Base-by-base conservation (phyloP, 2,797 vertebrate species). In the Acridotheres tristis region DNA sequence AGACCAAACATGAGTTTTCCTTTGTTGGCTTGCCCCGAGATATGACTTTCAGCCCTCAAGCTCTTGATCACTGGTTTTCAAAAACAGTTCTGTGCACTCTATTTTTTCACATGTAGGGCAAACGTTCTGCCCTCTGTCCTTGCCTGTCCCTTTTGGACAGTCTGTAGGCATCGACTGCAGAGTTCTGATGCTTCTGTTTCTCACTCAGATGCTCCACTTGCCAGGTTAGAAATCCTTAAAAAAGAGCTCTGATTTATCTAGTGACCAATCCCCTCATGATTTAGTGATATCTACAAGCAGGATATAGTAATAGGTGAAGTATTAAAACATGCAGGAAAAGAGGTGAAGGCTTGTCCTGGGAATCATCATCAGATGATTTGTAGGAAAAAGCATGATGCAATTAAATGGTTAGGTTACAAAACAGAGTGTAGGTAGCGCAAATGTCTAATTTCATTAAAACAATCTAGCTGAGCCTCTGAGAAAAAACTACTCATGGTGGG, bases 351-450 rank as follows among this genome's bases (percentile, higher is more conserved):
- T 81, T 47, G 8, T 54, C 66, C 55, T 75, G 30, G 74, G 85
- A 87, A 89, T 81, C 43, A 81, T 66, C 58, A 51, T 66, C 25
- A 40, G 47, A 57, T 87, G 36, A 62, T 84, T 75, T 90, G 25
- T 48, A 73, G 38, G n/a, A 57, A 86, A 92, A 42, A 71, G 40
- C 13, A 55, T 75, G 58, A 68, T 4, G 7, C 55, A 90, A 93
- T 81, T 48, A 75, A 78, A 83, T 80, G 6, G 12, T 45, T 79
- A 80, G 47, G 25, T 96, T 94, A 65, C 85, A 86, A 94, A 91
- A 88, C 54, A 65, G 34, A 57, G 27, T 27, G 67, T 48, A 84
- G 63, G 77, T 48, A 86, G 71, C 63, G 58, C 59, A 95, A 81
- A 73, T 42, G n/a, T n/a, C n/a, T n/a, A n/a, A 5, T 90, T 94